A percentile compares a stretch with the other conserved stretches of the same genome.
Conservation (phyloP, 2,113 vertebrate species). For the Pseudonaja textilis region DNA sequence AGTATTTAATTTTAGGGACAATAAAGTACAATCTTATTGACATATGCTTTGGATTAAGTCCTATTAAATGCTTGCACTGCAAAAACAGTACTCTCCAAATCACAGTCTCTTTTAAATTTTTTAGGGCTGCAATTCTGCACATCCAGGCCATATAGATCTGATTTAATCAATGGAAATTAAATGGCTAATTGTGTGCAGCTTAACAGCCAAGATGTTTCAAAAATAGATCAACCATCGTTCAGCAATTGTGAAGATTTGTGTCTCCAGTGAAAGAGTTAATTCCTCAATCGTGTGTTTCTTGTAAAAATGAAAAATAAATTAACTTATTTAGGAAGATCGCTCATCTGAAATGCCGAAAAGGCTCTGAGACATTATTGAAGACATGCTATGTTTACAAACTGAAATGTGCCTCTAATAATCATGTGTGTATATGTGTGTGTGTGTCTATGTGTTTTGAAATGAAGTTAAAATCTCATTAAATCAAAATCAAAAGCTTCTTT, state of each 20-base stretch:
- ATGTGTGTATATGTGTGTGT: conserved; percentile 31
- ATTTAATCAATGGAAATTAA: neutral
- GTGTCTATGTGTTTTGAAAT: conserved; percentile 34
- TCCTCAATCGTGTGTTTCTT: conserved; percentile 30
- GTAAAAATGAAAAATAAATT: conserved; percentile 41
- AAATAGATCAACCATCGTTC: conserved; percentile 16
- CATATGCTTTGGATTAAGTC: neutral
- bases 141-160: neutral
- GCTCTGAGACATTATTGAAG: conserved; percentile 52
- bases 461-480: conserved; percentile 63
- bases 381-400: conserved; percentile 35
- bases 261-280: conserved; percentile 23
- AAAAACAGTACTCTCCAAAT: conserved; percentile 1
- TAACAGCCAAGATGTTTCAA: conserved; percentile 22
- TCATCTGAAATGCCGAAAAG: conserved; percentile 39
- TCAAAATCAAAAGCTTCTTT: conserved; percentile 62
- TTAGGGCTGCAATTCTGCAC: neutral
- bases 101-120: neutral
- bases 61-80: neutral
- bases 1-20: conserved; percentile 7
- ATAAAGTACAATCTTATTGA: neutral
- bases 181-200: neutral
- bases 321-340: conserved; percentile 40
- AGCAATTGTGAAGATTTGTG: conserved; percentile 21
- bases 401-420: conserved; percentile 60